Evolutionary conservation across 1,140 invertebrate genomes (phyloP), one percentile per base, ranked within the genome.

Genomic region (Cyrtorhinus lividipennis): DNA sequence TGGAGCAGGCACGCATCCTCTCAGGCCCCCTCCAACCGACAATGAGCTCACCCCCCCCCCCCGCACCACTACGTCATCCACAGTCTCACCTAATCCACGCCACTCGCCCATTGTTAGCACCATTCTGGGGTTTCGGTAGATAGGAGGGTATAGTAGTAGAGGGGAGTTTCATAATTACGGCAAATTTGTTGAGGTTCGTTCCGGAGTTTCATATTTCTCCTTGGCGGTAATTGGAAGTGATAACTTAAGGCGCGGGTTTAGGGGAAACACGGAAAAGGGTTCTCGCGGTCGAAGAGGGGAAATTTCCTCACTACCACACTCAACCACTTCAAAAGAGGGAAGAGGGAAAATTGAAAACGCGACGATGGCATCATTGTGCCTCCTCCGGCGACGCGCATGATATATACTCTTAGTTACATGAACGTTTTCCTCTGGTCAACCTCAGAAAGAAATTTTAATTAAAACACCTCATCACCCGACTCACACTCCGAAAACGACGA

Each of bases 131-230:
- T 15, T 15, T 38, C 30, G 30, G n/a, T n/a, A 38, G 30, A 38
- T 8, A 38, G 30, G 30, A n/a, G n/a, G n/a, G n/a, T n/a, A n/a
- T n/a, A n/a, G n/a, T n/a, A n/a, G 38, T 44, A 44, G 48, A 8
- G 20, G 12, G 18, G 48, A 53, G 48, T 53, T 53, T 22, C 48
- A 22, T 53, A 53, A 53, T 53, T 53, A 53, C 48, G 48, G 48
- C 48, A 53, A 53, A 53, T 53, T 53, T 53, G 48, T 53, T 53
- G 48, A 53, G 48, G 48, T 53, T 53, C 8, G 48, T 20, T 22
- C 12, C n/a, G n/a, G 48, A 53, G 48, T 53, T 53, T 53, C 48
- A 53, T 53, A 53, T 53, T 53, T 53, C 48, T 22, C 48, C 20
- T 22, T 20, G 48, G 10, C 20, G 20, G 48, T 53, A 53, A 53